Percentiles rank a stretch among this genome's conserved stretches.
Evolutionary conservation across 30 jellyfish, hydroid and myxozoan genomes (phyloP).

Genomic region (Catostylus mosaicus): DNA sequence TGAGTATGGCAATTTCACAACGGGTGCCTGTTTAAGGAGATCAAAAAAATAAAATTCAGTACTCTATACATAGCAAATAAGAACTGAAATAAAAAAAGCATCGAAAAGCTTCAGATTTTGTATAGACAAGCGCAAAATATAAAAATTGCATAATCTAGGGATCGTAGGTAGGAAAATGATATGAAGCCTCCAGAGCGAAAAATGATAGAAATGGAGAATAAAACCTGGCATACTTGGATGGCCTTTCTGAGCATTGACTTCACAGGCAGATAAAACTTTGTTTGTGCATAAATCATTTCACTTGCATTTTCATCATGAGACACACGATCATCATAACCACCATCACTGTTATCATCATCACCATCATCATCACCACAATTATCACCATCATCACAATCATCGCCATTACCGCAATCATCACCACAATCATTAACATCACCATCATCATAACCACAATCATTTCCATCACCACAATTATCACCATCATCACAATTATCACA

Average conservation of each 20-base stretch:
- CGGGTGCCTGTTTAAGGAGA: slow-evolving; percentile 12
- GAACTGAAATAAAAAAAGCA: too few species aligned
- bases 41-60: background rate
- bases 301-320: background rate
- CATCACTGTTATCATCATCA: background rate
- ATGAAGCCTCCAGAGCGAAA: background rate
- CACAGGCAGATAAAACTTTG: slow-evolving; percentile 34
- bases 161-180: too few species aligned
- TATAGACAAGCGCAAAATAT: too few species aligned
- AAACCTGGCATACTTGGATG: slow-evolving; percentile 12
- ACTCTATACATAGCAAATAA: background rate
- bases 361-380: too few species aligned
- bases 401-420: background rate
- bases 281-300: slow-evolving; percentile 1
- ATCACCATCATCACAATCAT: too few species aligned
- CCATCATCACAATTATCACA: too few species aligned
- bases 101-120: too few species aligned
- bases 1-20: background rate
- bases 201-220: background rate
- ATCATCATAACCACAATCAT: too few species aligned
- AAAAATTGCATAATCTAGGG: too few species aligned
- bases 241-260: slow-evolving; percentile 32
- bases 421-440: too few species aligned
- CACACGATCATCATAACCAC: background rate
- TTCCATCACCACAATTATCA: background rate